Conservation (phyloP, 2,888 invertebrate genomes). For the Xanthorhoe designata region DNA sequence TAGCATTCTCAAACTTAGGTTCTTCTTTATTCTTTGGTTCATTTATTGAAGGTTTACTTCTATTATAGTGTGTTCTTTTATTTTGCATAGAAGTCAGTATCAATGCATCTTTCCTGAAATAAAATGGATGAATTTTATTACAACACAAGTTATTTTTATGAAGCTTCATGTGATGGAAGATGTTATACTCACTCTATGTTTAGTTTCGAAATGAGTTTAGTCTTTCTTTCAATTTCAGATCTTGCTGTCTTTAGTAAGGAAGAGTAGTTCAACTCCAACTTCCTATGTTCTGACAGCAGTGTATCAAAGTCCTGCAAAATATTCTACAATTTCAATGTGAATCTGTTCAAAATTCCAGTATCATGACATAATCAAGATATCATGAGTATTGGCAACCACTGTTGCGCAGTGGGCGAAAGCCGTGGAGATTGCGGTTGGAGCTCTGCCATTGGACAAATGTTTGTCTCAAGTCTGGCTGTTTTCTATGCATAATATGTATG, state of each 20-base stretch:
- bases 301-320: constrained; percentile 80
- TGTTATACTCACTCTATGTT: constrained; percentile 70
- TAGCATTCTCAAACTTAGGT: constrained; percentile 20
- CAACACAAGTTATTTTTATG: too few relatives aligned
- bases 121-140: constrained; percentile 8
- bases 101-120: constrained; percentile 71
- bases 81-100: constrained; percentile 61
- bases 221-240: constrained; percentile 75
- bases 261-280: constrained; percentile 70
- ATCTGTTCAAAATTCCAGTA: constrained; percentile 56
- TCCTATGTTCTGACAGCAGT: constrained; percentile 64
- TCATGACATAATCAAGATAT: too few relatives aligned
- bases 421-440: too few relatives aligned
- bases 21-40: constrained; percentile 27
- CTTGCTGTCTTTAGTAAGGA: constrained; percentile 74
- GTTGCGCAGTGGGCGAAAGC: too few relatives aligned
- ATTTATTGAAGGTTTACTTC: constrained; percentile 31
- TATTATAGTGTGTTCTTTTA: constrained; percentile 39
- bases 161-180: neutral
- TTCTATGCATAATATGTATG: too few relatives aligned
- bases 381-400: too few relatives aligned
- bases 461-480: too few relatives aligned
- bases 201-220: constrained; percentile 66
- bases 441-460: too few relatives aligned
- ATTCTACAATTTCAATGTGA: constrained; percentile 77